Conservation (phyloP, 2,888 invertebrate species). For the Lepeophtheirus nordmannii region DNA sequence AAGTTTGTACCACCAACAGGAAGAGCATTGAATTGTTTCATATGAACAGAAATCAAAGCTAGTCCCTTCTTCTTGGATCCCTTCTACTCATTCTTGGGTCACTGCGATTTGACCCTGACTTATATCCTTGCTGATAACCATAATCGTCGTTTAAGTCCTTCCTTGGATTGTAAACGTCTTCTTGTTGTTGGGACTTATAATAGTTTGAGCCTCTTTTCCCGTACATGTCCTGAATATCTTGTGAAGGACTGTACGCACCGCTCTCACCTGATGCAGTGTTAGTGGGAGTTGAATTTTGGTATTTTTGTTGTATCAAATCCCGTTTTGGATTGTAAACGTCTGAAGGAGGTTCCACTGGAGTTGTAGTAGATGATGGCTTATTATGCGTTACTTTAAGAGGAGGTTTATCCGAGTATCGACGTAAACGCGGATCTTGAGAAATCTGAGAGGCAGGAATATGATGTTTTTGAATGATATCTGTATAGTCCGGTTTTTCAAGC, state of each 20-base stretch:
- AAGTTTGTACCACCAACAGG: no score
- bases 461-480: constrained; percentile 53
- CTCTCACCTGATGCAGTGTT: not conserved
- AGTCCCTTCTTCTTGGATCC: constrained; percentile 16
- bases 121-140: not conserved
- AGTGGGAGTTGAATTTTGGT: not conserved
- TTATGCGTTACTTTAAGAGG: not conserved
- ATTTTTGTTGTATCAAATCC: not conserved
- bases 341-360: not conserved
- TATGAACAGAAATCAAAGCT: not conserved
- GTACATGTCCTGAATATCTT: not conserved
- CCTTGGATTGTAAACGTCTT: constrained; percentile 3
- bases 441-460: constrained; percentile 39
- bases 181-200: not conserved
- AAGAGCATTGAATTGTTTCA: no score
- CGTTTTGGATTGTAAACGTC: not conserved
- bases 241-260: constrained; percentile 11
- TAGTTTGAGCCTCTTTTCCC: not conserved
- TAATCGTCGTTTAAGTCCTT: not conserved
- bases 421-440: constrained; percentile 52
- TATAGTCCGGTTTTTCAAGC: constrained; percentile 52
- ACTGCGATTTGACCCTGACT: not conserved
- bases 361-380: not conserved
- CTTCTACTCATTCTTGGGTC: constrained; percentile 5
- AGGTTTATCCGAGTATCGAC: constrained; percentile 30